phyloP scores from a whole-genome alignment of 2,797 vertebrate species.

The Schizopygopsis malacanthus region DNA sequence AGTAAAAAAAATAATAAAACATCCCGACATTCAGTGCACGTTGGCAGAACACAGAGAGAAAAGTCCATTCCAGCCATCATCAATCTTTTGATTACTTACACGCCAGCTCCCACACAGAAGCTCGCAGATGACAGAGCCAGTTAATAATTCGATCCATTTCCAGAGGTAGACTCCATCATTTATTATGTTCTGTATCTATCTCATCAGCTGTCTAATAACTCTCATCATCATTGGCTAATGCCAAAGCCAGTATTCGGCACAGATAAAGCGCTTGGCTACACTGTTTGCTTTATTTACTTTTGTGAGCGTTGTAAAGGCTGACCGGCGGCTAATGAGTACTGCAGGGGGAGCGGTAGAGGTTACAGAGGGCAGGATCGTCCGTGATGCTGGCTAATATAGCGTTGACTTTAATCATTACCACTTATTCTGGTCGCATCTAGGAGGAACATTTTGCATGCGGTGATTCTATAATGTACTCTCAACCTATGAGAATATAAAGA shows the following conservation, averaged over 20 bases:
- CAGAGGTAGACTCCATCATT: constrained; percentile 63
- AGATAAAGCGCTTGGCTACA: constrained; percentile 47
- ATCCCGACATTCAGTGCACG: constrained; percentile 50
- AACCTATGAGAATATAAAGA: neutral
- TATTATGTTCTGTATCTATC: constrained; percentile 68
- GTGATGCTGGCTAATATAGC: constrained; percentile 35
- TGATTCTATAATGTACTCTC: constrained; percentile 29
- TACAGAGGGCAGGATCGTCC: constrained; percentile 17
- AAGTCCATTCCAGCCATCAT: constrained; percentile 72
- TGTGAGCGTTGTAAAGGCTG: constrained; percentile 48
- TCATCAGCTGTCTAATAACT: constrained; percentile 69
- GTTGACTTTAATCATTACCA: constrained; percentile 41
- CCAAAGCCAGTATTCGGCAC: constrained; percentile 48
- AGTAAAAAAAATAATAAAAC: constrained; percentile 15
- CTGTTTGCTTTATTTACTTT: constrained; percentile 59
- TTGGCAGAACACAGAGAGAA: constrained; percentile 55
- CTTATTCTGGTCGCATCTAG: constrained; percentile 44
- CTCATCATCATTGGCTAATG: constrained; percentile 67
- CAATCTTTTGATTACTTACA: constrained; percentile 75
- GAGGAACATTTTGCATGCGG: constrained; percentile 28
- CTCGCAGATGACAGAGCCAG: constrained; percentile 62
- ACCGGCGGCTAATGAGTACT: constrained; percentile 49
- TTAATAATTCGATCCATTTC: constrained; percentile 72
- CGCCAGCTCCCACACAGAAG: constrained; percentile 62
- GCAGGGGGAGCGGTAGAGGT: constrained; percentile 17